Base-by-base conservation (phyloP, 2,888 invertebrate genomes). In the Electrophaes corylata region DNA sequence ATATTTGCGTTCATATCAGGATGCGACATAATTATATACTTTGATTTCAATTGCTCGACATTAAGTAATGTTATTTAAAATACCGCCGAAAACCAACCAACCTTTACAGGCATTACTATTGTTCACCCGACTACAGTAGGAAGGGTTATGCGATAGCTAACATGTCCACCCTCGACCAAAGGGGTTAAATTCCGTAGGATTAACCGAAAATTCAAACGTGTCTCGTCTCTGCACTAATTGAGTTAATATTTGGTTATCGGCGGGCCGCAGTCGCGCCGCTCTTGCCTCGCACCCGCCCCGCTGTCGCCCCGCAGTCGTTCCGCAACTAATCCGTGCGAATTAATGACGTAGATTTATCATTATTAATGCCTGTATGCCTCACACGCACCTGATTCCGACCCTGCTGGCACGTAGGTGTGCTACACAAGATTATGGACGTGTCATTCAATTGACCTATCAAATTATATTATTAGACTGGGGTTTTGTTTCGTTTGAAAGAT, bases 201-300 rank as follows among this genome's bases (percentile, higher is more conserved):
- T 87, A 88, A 81, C 80, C 80, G 84, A 84, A 85, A 88, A 88
- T 86, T 83, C 83, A 74, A 72, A 71, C 71, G 70, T 71, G 73
- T 62, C 80, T 69, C 81, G 78, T 81, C 85, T 84, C 47, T 79
- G 76, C 78, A 81, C 91, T 92, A 92, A 92, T 92, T 92, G 90
- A 91, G 89, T 91, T 92, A 91, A 92, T 92, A 92, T 92, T 92
- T 92, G 92, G 92, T 90, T 92, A 92, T 92, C 92, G 88, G 86
- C 74, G 73, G 73, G 81, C 84, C 84, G 80, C 92, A 91, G 86
- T 39, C 57, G 40, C 35, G 6, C 44, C 57, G 47, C 47, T 0
- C 35, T n/a, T 46, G 53, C 45, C 37, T 39, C 57, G 47, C 47
- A 0, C 35, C 16, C 51, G 53, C 45, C 37, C 52, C 44, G 52